phyloP scores from a whole-genome alignment of 2,113 vertebrate genomes.

The Tretioscincus oriximinensis region DNA sequence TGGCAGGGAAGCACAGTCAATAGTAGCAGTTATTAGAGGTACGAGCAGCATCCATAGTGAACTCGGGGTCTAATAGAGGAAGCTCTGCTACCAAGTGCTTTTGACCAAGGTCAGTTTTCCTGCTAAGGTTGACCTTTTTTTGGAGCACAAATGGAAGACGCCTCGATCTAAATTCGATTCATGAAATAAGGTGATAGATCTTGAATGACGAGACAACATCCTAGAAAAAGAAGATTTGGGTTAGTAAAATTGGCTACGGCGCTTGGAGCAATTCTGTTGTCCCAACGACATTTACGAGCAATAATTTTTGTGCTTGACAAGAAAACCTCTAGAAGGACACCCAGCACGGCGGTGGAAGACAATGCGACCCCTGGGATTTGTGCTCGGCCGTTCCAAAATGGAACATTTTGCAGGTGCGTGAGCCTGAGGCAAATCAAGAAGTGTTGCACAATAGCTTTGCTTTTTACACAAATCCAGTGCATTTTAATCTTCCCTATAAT shows the following conservation, averaged over 20 bases:
- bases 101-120: no score
- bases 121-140: no score
- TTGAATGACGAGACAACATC: slow-evolving; percentile 1
- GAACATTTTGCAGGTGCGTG: background rate
- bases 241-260: background rate
- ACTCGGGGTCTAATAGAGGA: no score
- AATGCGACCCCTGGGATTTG: slow-evolving; percentile 15
- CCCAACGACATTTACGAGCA: background rate
- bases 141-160: background rate
- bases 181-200: background rate
- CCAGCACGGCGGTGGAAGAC: background rate
- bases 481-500: background rate
- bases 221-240: background rate
- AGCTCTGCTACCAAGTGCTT: no score
- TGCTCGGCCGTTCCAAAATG: background rate
- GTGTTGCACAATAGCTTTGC: background rate
- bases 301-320: background rate
- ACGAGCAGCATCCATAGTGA: no score
- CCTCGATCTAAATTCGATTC: background rate
- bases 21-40: no score
- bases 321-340: background rate
- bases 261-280: no score
- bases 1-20: no score
- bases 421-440: background rate
- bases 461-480: background rate